Conservation (phyloP, 2,113 vertebrate genomes). For the Rafetus swinhoei region DNA sequence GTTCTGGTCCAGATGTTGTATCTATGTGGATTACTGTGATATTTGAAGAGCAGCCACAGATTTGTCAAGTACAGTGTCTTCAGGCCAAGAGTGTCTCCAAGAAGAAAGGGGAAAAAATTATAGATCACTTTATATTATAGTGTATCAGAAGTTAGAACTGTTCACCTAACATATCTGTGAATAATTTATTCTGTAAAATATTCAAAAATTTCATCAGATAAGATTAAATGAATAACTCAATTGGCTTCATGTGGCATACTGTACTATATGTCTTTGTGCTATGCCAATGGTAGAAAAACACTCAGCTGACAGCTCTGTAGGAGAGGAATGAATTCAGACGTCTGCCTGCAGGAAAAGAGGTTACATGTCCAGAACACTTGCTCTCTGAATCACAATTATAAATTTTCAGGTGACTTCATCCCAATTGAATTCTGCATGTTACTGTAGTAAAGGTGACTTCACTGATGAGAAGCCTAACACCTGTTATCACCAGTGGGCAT, state of each 20-base stretch:
- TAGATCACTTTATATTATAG: not conserved
- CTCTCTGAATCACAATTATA: constrained; percentile 45
- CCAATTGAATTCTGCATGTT: constrained; percentile 56
- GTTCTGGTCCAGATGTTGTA: constrained; percentile 29
- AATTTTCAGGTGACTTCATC: constrained; percentile 68
- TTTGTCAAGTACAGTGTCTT: constrained; percentile 52
- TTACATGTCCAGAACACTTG: constrained; percentile 32
- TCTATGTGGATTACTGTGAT: constrained; percentile 58
- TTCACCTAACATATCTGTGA: constrained; percentile 14
- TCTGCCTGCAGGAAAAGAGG: constrained; percentile 44
- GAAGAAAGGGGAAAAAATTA: constrained; percentile 46
- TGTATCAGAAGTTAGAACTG: constrained; percentile 46
- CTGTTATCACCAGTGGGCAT: constrained; percentile 65
- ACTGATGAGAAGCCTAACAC: constrained; percentile 65
- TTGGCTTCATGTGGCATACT: constrained; percentile 33
- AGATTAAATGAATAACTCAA: constrained; percentile 47
- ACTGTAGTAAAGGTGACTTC: constrained; percentile 41
- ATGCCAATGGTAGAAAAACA: not conserved
- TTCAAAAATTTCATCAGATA: constrained; percentile 21
- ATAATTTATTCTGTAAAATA: constrained; percentile 56
- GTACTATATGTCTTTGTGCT: not conserved
- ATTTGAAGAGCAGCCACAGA: constrained; percentile 52
- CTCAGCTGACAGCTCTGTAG: not conserved
- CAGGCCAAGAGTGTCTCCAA: constrained; percentile 43
- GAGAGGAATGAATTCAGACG: constrained; percentile 48